Evolutionary conservation across 2,797 vertebrate genomes (phyloP).

Genomic region (Novumbra hubbsi): DNA sequence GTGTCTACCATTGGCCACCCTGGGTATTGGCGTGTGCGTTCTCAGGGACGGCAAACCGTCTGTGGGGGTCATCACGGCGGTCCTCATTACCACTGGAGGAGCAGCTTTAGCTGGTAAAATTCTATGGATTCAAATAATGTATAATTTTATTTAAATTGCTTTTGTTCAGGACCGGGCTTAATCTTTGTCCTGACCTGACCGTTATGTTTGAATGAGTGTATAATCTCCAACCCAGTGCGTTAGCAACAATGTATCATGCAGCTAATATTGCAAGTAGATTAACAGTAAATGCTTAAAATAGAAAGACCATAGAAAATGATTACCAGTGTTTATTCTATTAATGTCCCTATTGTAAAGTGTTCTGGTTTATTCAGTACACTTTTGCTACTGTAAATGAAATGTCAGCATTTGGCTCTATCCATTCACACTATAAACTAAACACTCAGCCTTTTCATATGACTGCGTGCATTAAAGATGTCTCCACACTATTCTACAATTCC

Average conservation of each 20-base stretch:
- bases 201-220: background rate
- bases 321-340: background rate
- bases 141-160: too few relatives aligned
- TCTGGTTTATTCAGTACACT: background rate
- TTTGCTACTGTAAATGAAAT: background rate
- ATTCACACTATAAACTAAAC: background rate
- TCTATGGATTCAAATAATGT: too few relatives aligned
- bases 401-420: background rate
- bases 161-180: too few relatives aligned
- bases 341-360: background rate
- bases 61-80: constrained; percentile 83
- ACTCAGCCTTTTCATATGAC: too few relatives aligned
- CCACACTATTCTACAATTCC: background rate
- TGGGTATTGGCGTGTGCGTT: constrained; percentile 87
- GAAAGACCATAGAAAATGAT: background rate
- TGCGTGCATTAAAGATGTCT: background rate
- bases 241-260: background rate
- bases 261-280: background rate
- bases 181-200: too few relatives aligned
- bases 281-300: background rate
- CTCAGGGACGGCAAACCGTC: constrained; percentile 89
- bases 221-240: background rate
- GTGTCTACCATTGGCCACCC: constrained; percentile 91
- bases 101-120: constrained; percentile 87
- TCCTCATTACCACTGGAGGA: constrained; percentile 90